Base-by-base conservation (phyloP, 2,888 invertebrate genomes). In the Nymphalis urticae region DNA sequence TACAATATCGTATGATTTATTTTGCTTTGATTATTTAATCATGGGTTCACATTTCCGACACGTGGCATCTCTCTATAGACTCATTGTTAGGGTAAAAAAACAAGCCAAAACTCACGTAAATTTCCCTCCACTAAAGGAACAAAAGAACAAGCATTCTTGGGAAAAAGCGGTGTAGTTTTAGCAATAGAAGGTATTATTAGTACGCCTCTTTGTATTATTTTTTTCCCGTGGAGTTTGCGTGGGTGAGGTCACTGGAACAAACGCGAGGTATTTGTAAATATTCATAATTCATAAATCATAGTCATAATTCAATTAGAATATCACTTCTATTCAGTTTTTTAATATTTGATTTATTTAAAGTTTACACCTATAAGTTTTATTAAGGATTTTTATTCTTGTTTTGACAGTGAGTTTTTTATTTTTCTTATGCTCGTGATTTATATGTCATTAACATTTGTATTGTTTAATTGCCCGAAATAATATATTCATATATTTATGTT, bases 1-100 rank as follows among this genome's bases (percentile, higher is more conserved):
- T 47, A 32, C 17, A 17, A 48, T 4, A 19, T 8, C 17, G 10
- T 64, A 73, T 27, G 63, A 68, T 56, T 6, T 48, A 60, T 50
- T 73, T 73, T 72, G 10, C 21, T 1, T 36, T 61, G 36, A 6
- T 17, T 53, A 36, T 51, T 60, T 75, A 71, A 76, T 75, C 75
- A 72, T 64, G 66, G 68, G 72, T 69, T 72, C 62, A 74, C 69
- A 64, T 70, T 71, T 65, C 56, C 62, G 86, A 82, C 87, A 89
- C 91, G 91, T 90, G 91, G 80, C 89, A 74, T 73, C 79, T 79
- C 81, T 76, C 76, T 78, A 81, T 82, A 79, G 82, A 75, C 76
- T 74, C 76, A 82, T 86, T 87, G 86, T 88, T 83, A 83, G 83
- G 85, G 85, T 87, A 86, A 88, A 87, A 90, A 89, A 88, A 88